Evolutionary conservation across 2,888 invertebrate species (phyloP).

Genomic region (Orthosia gothica): DNA sequence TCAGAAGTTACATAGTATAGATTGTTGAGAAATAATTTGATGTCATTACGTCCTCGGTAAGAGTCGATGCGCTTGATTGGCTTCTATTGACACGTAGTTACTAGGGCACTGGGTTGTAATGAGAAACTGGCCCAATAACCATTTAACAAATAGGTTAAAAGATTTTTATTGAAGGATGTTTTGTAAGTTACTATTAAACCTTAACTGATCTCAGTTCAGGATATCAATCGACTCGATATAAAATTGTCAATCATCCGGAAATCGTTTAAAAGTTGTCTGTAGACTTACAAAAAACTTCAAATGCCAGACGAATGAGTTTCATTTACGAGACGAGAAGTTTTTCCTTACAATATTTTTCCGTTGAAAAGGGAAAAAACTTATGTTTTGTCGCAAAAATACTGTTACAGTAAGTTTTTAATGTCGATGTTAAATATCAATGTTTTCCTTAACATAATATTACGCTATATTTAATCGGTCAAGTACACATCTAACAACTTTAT

Average conservation of each 20-base stretch:
- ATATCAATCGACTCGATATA: conserved; percentile 5
- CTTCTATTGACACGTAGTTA: conserved; percentile 73
- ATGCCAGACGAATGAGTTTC: conserved; percentile 30
- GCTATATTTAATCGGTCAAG: conserved; percentile 10
- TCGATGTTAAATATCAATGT: conserved; percentile 2
- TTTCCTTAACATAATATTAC: conserved; percentile 22
- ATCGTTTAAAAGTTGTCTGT: conserved; percentile 58
- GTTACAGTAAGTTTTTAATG: not conserved
- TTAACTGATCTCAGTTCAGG: conserved; percentile 10
- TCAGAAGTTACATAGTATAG: conserved; percentile 2
- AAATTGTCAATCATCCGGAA: conserved; percentile 52
- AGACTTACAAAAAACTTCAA: conserved; percentile 45
- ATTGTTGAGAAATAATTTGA: conserved; percentile 54
- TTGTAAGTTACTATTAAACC: not conserved
- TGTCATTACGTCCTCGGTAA: conserved; percentile 64
- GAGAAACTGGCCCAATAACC: conserved; percentile 43
- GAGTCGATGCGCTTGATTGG: conserved; percentile 69
- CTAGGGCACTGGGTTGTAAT: conserved; percentile 67
- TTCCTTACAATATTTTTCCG: conserved; percentile 27
- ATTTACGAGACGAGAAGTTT: conserved; percentile 35
- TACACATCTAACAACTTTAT: not conserved
- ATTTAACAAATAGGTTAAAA: conserved; percentile 24
- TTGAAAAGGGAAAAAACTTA: conserved; percentile 3
- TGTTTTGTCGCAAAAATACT: not conserved
- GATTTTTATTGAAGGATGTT: not conserved